Base-by-base conservation (phyloP, 2,113 vertebrate genomes). In the Cynopterus brachyotis region DNA sequence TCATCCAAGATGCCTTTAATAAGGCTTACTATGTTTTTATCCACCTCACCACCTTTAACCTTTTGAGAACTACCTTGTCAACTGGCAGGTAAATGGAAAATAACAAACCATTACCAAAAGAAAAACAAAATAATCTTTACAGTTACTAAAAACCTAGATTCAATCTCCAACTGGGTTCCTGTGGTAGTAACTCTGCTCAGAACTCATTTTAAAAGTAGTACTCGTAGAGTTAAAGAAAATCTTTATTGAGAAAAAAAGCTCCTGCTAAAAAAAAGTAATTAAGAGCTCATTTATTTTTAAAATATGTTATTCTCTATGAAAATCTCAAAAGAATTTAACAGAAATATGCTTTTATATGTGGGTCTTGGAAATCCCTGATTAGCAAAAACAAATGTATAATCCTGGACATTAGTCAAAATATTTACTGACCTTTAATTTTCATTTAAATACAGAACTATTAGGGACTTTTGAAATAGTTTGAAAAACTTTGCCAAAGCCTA, bases 361-460 rank as follows among this genome's bases (percentile, higher is more conserved):
- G 37, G 57, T 89, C 28, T 57, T 91, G 60, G 8, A 72, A 96
- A 93, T 91, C 40, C 32, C 42, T 19, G 40, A 70, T 76, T 22
- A 94, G 9, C 53, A 81, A 90, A 95, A 88, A 95, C 53, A 83
- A n/a, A 66, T 64, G 16, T 59, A 64, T 55, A 47, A 81, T 80
- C 40, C 35, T 70, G 70, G 59, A 62, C 12, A 76, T 55, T 64
- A 80, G 69, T 94, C 8, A 62, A 94, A 96, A 81, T 13, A 69
- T 40, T 83, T 87, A 78, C 37, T 69, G 15, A 73, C 60, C 12
- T 94, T 87, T 79, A 66, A 59, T 79, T 93, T 93, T 73, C 64
- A 94, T 75, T 92, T 94, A 81, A 81, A 55, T 75, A 57, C 93
- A 16, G 89, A 94, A 76, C 12, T n/a, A 53, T 57, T 26, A 81